A percentile compares a stretch with the other conserved stretches of the same genome.
phyloP scores from a whole-genome alignment of 2,888 invertebrate genomes.

The Embidobia sp. region DNA sequence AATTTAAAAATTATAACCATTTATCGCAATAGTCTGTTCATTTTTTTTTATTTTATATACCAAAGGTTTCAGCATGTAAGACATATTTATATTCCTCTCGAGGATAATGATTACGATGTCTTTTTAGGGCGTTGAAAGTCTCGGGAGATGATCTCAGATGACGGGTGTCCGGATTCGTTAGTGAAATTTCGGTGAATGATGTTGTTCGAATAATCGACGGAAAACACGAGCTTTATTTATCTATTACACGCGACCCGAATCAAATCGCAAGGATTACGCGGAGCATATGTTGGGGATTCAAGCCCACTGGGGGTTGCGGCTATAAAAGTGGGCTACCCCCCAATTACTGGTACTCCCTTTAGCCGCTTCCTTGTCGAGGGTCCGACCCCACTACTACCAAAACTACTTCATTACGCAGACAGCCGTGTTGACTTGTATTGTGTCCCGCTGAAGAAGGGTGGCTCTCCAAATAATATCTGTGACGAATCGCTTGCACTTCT shows the following conservation, averaged over 20 bases:
- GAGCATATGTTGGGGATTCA: slow-evolving; percentile 79
- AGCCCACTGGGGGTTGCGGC: slow-evolving; percentile 74
- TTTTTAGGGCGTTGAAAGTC: slow-evolving; percentile 33
- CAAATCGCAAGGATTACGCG: slow-evolving; percentile 77
- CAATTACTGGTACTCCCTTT: slow-evolving; percentile 79
- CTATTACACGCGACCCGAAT: slow-evolving; percentile 77
- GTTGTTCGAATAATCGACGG: slow-evolving; percentile 68
- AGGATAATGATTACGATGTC: slow-evolving; percentile 36
- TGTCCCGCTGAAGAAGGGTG: slow-evolving; percentile 71
- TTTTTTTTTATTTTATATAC: too few relatives aligned
- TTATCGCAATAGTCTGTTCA: too few relatives aligned
- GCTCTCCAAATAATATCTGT: slow-evolving; percentile 80
- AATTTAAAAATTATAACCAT: too few relatives aligned
- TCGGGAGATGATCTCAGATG: slow-evolving; percentile 52
- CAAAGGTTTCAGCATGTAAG: background rate
- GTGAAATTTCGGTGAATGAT: slow-evolving; percentile 65
- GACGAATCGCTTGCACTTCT: slow-evolving; percentile 80
- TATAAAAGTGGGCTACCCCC: slow-evolving; percentile 78
- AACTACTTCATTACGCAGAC: slow-evolving; percentile 82
- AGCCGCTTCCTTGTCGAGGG: slow-evolving; percentile 67
- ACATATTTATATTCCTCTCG: slow-evolving; percentile 20
- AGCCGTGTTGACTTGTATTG: slow-evolving; percentile 82
- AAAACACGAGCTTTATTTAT: slow-evolving; percentile 79
- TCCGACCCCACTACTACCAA: slow-evolving; percentile 73
- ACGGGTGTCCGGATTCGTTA: slow-evolving; percentile 60